phyloP scores from a whole-genome alignment of 2,888 invertebrate species.

The Macrophya annulata region DNA sequence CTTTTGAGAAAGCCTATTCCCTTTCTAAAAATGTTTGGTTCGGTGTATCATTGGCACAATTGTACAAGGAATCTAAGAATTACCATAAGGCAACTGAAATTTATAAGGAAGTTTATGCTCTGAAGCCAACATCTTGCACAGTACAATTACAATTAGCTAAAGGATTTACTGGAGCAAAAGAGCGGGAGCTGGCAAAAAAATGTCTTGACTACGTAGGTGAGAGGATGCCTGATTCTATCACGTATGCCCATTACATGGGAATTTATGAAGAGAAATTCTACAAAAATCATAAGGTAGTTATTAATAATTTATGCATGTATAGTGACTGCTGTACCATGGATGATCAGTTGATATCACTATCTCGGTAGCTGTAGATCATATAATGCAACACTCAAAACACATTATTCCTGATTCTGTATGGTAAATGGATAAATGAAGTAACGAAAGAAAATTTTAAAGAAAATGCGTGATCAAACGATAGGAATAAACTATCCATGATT shows the following conservation, averaged over 20 bases:
- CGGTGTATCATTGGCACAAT: constrained; percentile 18
- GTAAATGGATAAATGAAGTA: not conserved
- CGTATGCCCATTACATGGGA: constrained; percentile 8
- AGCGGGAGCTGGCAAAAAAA: not conserved
- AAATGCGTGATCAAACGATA: not conserved
- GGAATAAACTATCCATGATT: constrained; percentile 9
- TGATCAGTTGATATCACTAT: not conserved
- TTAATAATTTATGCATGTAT: not conserved
- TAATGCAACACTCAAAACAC: not conserved
- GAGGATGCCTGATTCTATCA: not conserved
- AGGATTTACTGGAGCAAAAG: constrained; percentile 1
- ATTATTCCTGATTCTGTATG: not conserved
- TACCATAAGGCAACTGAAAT: not conserved
- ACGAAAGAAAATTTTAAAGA: not conserved
- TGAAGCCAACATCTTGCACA: constrained; percentile 1
- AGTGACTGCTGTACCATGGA: not conserved
- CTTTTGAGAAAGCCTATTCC: not conserved
- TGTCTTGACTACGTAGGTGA: constrained; percentile 38
- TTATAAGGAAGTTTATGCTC: constrained; percentile 8
- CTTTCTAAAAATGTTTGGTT: constrained; percentile 18
- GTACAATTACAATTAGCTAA: constrained; percentile 43
- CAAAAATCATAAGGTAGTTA: not conserved
- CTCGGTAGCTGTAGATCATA: not conserved
- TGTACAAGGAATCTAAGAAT: not conserved
- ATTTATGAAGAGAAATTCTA: constrained; percentile 14